A percentile compares a stretch with the other conserved stretches of the same genome.
phyloP scores from a whole-genome alignment of 2,888 invertebrate species.

The Ormyrus labotus region DNA sequence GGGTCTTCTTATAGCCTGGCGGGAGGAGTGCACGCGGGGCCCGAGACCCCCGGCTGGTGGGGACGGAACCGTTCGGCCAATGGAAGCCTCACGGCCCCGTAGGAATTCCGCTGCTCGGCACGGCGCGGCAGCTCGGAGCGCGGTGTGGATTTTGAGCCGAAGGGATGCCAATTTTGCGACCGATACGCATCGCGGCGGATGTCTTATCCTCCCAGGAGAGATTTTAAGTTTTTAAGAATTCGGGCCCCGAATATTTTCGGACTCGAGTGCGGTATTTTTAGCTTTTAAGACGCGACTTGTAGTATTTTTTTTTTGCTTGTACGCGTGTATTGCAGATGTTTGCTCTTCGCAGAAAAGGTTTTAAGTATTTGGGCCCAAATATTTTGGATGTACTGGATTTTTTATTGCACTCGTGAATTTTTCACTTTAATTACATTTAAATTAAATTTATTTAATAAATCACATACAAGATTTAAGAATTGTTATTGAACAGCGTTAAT shows the following conservation, averaged over 20 bases:
- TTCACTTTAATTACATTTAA: no score
- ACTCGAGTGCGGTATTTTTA: no score
- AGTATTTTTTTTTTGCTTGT: not conserved
- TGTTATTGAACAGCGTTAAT: no score
- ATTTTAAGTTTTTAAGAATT: no score
- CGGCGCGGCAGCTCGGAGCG: not conserved
- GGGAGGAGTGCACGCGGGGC: not conserved
- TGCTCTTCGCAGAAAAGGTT: not conserved
- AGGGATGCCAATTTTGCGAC: constrained; percentile 18
- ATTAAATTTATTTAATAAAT: no score
- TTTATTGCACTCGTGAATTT: no score
- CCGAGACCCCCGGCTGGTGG: constrained; percentile 9
- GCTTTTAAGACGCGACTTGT: no score
- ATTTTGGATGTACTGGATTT: no score
- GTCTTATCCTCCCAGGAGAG: not conserved
- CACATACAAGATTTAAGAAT: no score
- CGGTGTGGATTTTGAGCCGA: not conserved
- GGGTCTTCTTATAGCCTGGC: constrained; percentile 74
- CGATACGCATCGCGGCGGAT: constrained; percentile 13
- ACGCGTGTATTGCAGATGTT: not conserved
- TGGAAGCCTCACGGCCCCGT: not conserved
- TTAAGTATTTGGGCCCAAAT: no score
- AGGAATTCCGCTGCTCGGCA: constrained; percentile 16
- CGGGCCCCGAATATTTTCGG: no score
- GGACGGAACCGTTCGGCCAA: constrained; percentile 47